Base-by-base conservation (phyloP, 2,888 invertebrate genomes). In the Chironomus tentans region DNA sequence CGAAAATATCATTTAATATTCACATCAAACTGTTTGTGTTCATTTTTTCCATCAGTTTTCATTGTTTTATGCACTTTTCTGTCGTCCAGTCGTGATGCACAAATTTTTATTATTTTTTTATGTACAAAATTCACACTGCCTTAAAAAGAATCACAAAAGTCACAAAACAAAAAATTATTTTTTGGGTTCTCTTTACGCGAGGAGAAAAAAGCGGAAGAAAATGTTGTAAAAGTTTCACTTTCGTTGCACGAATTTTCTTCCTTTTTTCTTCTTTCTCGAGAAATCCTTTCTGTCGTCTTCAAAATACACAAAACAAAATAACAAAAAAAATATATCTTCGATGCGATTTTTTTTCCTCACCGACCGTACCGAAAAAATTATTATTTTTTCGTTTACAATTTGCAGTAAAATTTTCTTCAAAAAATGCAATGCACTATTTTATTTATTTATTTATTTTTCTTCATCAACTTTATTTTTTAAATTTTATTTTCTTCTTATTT, bases 341-440 rank as follows among this genome's bases (percentile, higher is more conserved):
- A 24, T 24, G 24, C 24, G 24, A 28, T 4, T 28, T 28, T 24
- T n/a, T n/a, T n/a, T 28, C 28, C 28, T 38, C 38, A 38, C 38
- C 38, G 38, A 38, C 38, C 38, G 38, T 38, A 38, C 38, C 38
- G 38, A 38, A 38, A 38, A 10, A 38, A 28, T 28, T 28, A 4
- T 28, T 28, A 10, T 38, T 38, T 38, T n/a, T 10, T 38, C 38
- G 38, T 38, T 38, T 38, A 38, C 38, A 38, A 38, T 38, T 38
- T 38, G 38, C 38, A 38, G 38, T n/a, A 28, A 13, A 38, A n/a
- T 38, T 47, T 38, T 70, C 21, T 46, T 48, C 47, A 47, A 47
- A 70, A 70, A 70, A 50, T 50, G 70, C 70, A 70, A 70, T 70
- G 70, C 70, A 70, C 70, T 70, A 56, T 15, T 56, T 15, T n/a